These are phyloP conservation scores for Chlamydotis undulata DNA, from an alignment of 2,113 vertebrate species.

Conservation along the genomic window DNA sequence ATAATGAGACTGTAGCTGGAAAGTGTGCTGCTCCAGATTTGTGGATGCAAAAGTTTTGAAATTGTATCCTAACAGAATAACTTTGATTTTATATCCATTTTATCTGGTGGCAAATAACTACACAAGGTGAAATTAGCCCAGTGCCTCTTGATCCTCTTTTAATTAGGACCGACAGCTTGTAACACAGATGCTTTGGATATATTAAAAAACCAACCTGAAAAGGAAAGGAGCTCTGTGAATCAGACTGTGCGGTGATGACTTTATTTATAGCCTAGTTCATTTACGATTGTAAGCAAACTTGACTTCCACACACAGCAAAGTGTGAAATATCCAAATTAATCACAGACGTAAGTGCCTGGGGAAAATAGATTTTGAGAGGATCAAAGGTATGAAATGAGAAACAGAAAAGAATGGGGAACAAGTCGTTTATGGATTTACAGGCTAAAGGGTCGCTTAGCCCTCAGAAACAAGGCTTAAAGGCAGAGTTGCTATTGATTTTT, in stretches of 20 bases:
- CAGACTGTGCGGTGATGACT: background rate
- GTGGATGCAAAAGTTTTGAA: background rate
- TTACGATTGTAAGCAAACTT: slow-evolving; percentile 15
- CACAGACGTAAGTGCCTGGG: background rate
- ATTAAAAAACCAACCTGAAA: background rate
- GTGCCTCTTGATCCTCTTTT: background rate
- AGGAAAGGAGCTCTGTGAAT: background rate
- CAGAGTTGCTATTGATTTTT: slow-evolving; percentile 24
- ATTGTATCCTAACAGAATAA: background rate
- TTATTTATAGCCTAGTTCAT: slow-evolving; percentile 36
- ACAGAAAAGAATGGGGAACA: background rate
- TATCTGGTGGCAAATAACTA: background rate
- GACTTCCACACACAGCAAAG: slow-evolving; percentile 21
- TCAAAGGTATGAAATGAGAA: slow-evolving; percentile 14
- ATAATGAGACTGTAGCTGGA: background rate
- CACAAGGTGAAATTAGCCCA: background rate
- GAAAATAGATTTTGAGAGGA: slow-evolving; percentile 26
- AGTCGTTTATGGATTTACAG: background rate
- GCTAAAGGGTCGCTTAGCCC: background rate
- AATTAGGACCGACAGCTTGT: background rate
- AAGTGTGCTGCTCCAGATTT: background rate
- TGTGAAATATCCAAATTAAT: slow-evolving; percentile 53
- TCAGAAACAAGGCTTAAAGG: slow-evolving; percentile 14
- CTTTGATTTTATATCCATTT: background rate
- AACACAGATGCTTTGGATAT: background rate